Evolutionary conservation across 2,797 vertebrate species (phyloP).

Genomic region (Pitangus sulphuratus): DNA sequence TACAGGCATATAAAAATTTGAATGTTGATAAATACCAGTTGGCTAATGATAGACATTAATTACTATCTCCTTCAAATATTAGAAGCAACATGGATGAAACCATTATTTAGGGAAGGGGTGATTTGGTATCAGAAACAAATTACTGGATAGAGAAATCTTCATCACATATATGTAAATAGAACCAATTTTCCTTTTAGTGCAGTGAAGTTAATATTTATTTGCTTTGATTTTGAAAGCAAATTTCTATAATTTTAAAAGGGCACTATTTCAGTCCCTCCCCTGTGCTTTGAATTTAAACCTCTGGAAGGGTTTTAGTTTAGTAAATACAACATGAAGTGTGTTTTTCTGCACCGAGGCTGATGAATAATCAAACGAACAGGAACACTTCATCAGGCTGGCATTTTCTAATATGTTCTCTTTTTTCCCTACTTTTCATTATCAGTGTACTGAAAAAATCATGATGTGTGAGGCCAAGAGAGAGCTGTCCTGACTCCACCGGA

Average conservation of each 20-base stretch:
- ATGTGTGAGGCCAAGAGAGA: neutral
- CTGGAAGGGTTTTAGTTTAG: neutral
- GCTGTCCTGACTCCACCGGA: neutral
- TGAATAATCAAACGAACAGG: neutral
- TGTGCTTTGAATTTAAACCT: neutral
- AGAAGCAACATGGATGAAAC: neutral
- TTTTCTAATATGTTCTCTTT: neutral
- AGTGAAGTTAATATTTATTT: neutral
- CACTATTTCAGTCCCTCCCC: neutral
- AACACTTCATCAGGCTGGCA: constrained; percentile 8
- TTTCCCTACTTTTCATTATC: neutral
- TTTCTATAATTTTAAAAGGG: neutral
- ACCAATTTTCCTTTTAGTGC: neutral
- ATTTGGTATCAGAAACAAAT: neutral
- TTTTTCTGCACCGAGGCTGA: neutral
- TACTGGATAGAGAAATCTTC: neutral
- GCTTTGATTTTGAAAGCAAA: neutral
- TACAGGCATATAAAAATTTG: neutral
- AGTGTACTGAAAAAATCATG: neutral
- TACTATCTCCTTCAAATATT: neutral
- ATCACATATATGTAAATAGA: neutral
- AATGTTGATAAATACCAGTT: neutral
- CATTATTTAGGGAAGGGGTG: neutral
- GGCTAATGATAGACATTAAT: neutral
- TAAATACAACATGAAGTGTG: neutral